Evolutionary conservation across 1,140 invertebrate species (phyloP), one percentile per base, ranked within the genome.

Genomic region (Cyclina sinensis): DNA sequence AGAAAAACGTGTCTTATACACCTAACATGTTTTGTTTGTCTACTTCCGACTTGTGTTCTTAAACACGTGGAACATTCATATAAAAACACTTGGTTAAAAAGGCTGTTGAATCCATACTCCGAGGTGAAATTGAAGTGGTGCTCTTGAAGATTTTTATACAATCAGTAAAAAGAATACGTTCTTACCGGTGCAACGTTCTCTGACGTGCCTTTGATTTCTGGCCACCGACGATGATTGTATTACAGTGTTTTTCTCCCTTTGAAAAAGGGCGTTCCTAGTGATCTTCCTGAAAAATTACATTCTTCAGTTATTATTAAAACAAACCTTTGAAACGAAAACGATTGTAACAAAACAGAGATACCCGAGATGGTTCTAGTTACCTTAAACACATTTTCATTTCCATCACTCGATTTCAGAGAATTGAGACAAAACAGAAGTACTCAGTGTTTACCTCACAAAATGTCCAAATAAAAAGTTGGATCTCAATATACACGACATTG

Each of bases 1-100:
- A 54, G 24, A 39, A 57, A 18, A 37, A 80, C 32, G 46, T 80
- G 78, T 59, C 37, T 57, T 80, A 54, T 35, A 35, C 46, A 5
- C 24, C 4, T 9, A 57, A 30, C 78, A 14, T 35, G 43, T 54
- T 54, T 54, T 80, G 54, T 80, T 80, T 57, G 54, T 37, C 35
- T n/a, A 39, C 59, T 80, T 59, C 18, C 54, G 14, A 30, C 30
- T 32, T 57, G 21, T n/a, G 30, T 27, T 43, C 54, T 59, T 37
- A 14, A 80, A 24, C 78, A 80, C 78, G 78, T 80, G 78, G 30
- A 24, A 35, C 16, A 48, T 3, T 35, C 21, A 37, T 43, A 24
- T 48, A 39, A 27, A 37, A 30, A 70, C 65, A 37, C 35, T 39
- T 37, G 32, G 14, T 3, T 70, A 70, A 70, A 70, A 70, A 18